phyloP scores from a whole-genome alignment of 2,797 vertebrate species.

The Microctenopoma steveboyesi region DNA sequence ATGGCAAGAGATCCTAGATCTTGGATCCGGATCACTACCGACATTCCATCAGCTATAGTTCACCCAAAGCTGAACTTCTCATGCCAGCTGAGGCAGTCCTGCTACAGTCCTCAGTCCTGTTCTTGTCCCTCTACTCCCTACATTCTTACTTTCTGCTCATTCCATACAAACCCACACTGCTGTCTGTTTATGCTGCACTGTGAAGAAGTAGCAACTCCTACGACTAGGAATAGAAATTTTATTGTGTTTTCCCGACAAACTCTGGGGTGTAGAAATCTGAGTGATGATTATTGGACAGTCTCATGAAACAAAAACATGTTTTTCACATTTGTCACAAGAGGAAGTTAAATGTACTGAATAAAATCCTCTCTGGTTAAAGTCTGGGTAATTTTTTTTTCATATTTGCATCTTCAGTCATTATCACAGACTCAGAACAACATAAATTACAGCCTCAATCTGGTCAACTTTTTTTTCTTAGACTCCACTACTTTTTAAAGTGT shows the following conservation, averaged over 20 bases:
- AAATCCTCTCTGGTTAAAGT: slow-evolving; percentile 2
- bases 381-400: slow-evolving; percentile 4
- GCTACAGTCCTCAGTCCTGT: not conserved
- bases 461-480: not conserved
- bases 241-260: not conserved
- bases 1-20: slow-evolving; percentile 24
- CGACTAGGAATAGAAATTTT: not conserved
- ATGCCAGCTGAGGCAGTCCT: slow-evolving; percentile 11
- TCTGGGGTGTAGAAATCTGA: not conserved
- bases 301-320: not conserved
- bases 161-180: slow-evolving; percentile 15
- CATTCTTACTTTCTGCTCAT: not conserved
- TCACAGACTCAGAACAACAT: not conserved
- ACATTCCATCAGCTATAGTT: slow-evolving; percentile 45
- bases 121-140: slow-evolving; percentile 4
- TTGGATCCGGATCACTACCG: slow-evolving; percentile 33
- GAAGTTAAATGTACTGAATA: not conserved
- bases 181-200: not conserved
- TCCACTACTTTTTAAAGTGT: not conserved
- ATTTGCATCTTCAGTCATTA: slow-evolving; percentile 15
- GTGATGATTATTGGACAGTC: not conserved
- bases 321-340: not conserved
- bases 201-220: not conserved
- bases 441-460: slow-evolving; percentile 10
- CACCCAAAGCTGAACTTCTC: slow-evolving; percentile 15